Conservation (phyloP, 2,888 invertebrate species). For the Emmelina monodactyla region DNA sequence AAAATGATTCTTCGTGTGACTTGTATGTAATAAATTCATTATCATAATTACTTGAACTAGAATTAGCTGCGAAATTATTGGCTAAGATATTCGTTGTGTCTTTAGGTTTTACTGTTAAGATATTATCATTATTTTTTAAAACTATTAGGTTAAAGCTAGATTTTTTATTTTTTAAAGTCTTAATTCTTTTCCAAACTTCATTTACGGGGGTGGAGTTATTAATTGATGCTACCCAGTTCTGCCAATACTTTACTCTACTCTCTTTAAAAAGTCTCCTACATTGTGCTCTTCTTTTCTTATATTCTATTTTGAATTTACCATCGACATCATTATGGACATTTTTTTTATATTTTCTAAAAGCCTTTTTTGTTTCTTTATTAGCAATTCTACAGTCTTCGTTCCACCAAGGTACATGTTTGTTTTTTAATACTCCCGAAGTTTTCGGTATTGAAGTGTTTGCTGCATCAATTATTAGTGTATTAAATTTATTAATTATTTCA, state of each 20-base stretch:
- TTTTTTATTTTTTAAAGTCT: not conserved
- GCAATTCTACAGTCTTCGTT: slow-evolving; percentile 5
- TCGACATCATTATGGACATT: not conserved
- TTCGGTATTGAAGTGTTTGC: not conserved
- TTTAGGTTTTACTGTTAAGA: not conserved
- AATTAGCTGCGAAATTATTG: slow-evolving; percentile 9
- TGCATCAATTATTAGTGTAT: not conserved
- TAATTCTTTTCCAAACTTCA: slow-evolving; percentile 10
- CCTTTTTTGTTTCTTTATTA: slow-evolving; percentile 6
- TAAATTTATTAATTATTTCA: not conserved
- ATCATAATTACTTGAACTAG: slow-evolving; percentile 11
- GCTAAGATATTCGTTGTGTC: slow-evolving; percentile 6
- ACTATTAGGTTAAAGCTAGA: not conserved
- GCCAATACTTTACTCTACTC: slow-evolving; percentile 5
- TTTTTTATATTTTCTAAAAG: slow-evolving; percentile 4
- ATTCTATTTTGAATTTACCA: not conserved
- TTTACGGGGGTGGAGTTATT: slow-evolving; percentile 6
- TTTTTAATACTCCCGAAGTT: not conserved
- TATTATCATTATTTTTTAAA: not conserved
- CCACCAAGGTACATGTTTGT: slow-evolving; percentile 3
- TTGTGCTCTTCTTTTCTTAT: not conserved
- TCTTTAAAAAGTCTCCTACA: slow-evolving; percentile 2
- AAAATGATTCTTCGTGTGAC: not conserved
- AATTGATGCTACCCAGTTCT: slow-evolving; percentile 8
- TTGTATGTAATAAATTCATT: slow-evolving; percentile 3